Evolutionary conservation across 2,888 invertebrate species (phyloP).

Genomic region (Trachelus tabidus): DNA sequence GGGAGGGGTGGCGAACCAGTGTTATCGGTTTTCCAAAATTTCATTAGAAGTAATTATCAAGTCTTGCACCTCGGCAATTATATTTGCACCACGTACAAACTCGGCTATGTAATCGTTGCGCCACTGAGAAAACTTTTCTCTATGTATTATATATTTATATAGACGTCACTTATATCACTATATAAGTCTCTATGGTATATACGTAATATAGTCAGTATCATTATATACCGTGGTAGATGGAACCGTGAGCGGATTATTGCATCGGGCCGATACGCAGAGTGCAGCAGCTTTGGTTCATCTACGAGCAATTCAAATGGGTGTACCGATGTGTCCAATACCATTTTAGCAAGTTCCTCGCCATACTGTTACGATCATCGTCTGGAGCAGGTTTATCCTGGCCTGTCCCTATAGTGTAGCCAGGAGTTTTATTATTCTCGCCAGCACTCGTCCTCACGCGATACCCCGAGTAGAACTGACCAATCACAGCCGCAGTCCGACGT

Average conservation of each 20-base stretch:
- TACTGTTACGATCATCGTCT: background rate
- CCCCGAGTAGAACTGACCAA: background rate
- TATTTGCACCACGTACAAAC: background rate
- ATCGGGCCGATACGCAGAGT: background rate
- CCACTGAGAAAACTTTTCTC: background rate
- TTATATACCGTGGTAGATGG: background rate
- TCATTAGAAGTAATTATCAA: background rate
- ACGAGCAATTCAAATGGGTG: background rate
- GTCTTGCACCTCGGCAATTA: background rate
- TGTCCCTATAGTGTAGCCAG: background rate
- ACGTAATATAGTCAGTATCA: background rate
- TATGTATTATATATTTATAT: background rate
- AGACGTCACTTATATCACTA: background rate
- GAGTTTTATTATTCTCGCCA: background rate
- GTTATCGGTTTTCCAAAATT: slow-evolving; percentile 21
- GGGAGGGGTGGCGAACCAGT: background rate
- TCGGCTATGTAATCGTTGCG: background rate
- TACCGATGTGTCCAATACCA: background rate
- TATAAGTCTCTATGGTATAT: background rate
- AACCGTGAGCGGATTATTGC: background rate
- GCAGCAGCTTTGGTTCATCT: background rate
- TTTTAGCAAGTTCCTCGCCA: background rate
- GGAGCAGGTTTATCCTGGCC: background rate
- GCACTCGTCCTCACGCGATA: background rate
- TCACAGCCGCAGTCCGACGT: background rate